phyloP scores from a whole-genome alignment of 2,797 vertebrate genomes.

The Acanthopagrus latus region DNA sequence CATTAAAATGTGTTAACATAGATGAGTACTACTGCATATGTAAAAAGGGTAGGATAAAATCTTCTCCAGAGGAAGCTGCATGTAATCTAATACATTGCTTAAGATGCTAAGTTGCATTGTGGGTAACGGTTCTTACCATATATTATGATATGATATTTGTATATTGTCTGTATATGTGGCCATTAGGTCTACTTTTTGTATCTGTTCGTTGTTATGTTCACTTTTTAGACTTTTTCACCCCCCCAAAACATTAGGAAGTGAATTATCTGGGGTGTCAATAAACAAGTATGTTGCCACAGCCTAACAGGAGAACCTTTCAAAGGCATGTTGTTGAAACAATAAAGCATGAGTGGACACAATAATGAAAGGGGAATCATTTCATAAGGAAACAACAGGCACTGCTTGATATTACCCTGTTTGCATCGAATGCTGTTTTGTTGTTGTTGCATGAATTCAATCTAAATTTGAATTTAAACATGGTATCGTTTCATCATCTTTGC shows the following conservation, averaged over 20 bases:
- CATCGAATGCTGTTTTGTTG: no score
- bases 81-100: no score
- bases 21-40: no score
- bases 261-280: not conserved
- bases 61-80: no score
- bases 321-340: not conserved
- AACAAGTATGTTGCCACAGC: not conserved
- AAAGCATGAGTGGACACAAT: not conserved
- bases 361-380: not conserved
- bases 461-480: not conserved
- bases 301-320: not conserved
- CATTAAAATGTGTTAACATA: no score
- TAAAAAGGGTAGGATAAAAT: no score
- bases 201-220: not conserved
- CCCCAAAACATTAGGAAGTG: no score
- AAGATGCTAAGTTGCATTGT: no score
- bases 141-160: no score
- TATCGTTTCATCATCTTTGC: not conserved
- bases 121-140: no score
- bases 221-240: no score
- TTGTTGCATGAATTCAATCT: not conserved
- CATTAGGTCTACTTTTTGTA: not conserved
- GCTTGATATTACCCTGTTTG: not conserved
- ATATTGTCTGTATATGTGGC: no score
- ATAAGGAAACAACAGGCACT: not conserved